Evolutionary conservation across 2,113 vertebrate genomes (phyloP).

Genomic region (Semnornis frantzii): DNA sequence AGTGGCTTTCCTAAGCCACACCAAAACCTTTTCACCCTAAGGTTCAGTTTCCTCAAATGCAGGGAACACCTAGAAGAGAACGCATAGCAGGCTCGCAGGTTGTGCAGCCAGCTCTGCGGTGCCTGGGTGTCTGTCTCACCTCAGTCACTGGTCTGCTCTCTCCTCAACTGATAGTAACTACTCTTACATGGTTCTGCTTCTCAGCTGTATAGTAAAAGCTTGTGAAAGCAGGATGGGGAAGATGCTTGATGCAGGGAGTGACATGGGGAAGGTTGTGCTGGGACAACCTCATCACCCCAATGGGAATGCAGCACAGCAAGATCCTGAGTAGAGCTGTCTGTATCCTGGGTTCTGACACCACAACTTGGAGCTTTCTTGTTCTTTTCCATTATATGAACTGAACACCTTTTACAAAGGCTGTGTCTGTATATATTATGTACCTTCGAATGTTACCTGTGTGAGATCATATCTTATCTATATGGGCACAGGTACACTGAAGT

Average conservation of each 20-base stretch:
- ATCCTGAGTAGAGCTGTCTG: conserved; percentile 5
- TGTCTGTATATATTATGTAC: conserved; percentile 66
- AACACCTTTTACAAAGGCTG: conserved; percentile 65
- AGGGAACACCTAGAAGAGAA: background rate
- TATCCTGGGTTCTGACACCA: conserved; percentile 28
- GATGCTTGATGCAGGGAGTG: background rate
- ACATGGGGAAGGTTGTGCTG: background rate
- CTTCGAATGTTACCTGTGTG: conserved; percentile 64
- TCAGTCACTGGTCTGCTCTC: background rate
- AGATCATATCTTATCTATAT: conserved; percentile 62
- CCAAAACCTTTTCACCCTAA: background rate
- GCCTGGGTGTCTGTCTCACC: background rate
- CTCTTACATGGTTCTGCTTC: background rate
- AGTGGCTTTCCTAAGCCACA: background rate
- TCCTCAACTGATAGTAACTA: background rate
- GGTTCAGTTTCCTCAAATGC: background rate
- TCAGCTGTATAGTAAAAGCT: background rate
- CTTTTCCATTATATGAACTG: conserved; percentile 47
- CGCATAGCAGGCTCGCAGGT: background rate
- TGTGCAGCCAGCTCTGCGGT: background rate
- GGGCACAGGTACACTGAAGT: conserved; percentile 44
- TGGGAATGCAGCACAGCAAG: background rate
- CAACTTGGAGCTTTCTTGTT: conserved; percentile 54
- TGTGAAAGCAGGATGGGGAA: background rate
- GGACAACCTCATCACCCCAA: background rate